Percentiles rank a stretch among this genome's conserved stretches.
phyloP scores from a whole-genome alignment of 1,140 invertebrate genomes.

The Ceratosolen fusciceps region DNA sequence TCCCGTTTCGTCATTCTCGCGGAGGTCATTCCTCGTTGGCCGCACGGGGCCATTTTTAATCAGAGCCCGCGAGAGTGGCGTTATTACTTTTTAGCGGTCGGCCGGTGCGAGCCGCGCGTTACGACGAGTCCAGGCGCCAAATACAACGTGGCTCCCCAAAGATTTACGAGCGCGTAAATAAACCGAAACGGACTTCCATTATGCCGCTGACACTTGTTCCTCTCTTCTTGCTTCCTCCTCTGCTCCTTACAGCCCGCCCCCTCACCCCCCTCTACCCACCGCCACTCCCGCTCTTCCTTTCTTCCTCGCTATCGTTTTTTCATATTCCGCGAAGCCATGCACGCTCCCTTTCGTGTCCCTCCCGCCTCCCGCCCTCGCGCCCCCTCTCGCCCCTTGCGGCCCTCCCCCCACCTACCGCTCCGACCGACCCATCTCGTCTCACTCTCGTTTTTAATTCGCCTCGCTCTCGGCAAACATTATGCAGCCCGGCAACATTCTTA shows the following conservation, averaged over 20 bases:
- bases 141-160: conserved; percentile 39
- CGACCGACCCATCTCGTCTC: background rate
- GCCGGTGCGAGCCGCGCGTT: conserved; percentile 4
- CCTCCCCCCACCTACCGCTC: background rate
- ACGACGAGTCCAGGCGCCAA: conserved; percentile 14
- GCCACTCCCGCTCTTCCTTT: conserved; percentile 12
- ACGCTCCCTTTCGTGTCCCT: background rate
- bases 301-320: conserved; percentile 23
- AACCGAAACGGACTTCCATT: conserved; percentile 54
- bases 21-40: conserved; percentile 27
- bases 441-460: conserved; percentile 11
- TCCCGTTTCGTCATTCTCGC: background rate
- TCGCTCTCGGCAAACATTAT: conserved; percentile 20
- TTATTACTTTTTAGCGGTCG: conserved; percentile 49
- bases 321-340: no score
- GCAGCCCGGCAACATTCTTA: background rate
- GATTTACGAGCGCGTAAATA: conserved; percentile 62
- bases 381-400: background rate
- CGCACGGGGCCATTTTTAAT: conserved; percentile 39
- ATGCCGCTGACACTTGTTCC: conserved; percentile 26
- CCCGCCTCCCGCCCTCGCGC: background rate
- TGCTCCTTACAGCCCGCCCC: background rate
- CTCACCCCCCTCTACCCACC: background rate
- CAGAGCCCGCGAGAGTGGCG: conserved; percentile 24
- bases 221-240: conserved; percentile 5